Evolutionary conservation across 2,888 invertebrate genomes (phyloP).

Genomic region (Peribatodes rhomboidaria): DNA sequence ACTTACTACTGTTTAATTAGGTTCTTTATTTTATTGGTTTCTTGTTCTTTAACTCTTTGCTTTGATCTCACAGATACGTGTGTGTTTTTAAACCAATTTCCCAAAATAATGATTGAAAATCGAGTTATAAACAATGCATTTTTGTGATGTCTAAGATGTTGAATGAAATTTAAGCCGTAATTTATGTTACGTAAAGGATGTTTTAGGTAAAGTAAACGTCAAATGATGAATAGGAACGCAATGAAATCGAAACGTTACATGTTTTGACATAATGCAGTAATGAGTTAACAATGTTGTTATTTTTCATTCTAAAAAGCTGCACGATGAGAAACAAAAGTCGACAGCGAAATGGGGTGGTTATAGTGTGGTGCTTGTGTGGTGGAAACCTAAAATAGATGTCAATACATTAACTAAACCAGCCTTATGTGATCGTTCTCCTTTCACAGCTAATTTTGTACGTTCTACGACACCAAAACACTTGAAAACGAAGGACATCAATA

Average conservation of each 20-base stretch:
- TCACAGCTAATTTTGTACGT: slow-evolving; percentile 53
- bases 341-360: slow-evolving; percentile 49
- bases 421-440: slow-evolving; percentile 59
- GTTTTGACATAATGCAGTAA: slow-evolving; percentile 77
- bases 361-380: slow-evolving; percentile 57
- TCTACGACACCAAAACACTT: slow-evolving; percentile 54
- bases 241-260: slow-evolving; percentile 48
- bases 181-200: neutral
- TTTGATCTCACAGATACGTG: neutral
- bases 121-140: neutral
- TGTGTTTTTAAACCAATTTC: neutral
- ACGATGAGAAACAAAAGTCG: slow-evolving; percentile 11
- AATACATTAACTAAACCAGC: slow-evolving; percentile 61
- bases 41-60: neutral
- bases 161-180: neutral
- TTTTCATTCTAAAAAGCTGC: slow-evolving; percentile 18
- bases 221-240: slow-evolving; percentile 35
- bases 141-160: neutral
- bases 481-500: slow-evolving; percentile 41
- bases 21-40: neutral
- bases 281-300: slow-evolving; percentile 47
- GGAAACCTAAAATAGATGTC: slow-evolving; percentile 68
- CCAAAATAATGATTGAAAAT: neutral
- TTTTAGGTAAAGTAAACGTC: slow-evolving; percentile 1
- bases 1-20: slow-evolving; percentile 33